Conservation (phyloP, 2,888 invertebrate species). For the Malthinus flaveolus region DNA sequence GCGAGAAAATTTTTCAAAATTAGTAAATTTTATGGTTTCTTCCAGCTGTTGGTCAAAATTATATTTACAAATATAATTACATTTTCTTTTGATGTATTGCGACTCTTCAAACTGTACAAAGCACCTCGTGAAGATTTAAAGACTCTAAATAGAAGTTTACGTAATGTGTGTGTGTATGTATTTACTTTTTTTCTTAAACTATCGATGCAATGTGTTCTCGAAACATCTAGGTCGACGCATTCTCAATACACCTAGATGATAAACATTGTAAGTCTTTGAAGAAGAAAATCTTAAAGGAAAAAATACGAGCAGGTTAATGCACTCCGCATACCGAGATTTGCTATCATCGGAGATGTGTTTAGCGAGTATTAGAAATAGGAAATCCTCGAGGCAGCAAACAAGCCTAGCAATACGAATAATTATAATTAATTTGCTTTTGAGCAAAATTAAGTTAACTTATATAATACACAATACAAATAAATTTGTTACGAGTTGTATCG, state of each 20-base stretch:
- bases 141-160: slow-evolving; percentile 12
- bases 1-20: slow-evolving; percentile 9
- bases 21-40: slow-evolving; percentile 8
- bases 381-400: too few species aligned
- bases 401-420: neutral
- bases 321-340: slow-evolving; percentile 7
- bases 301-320: slow-evolving; percentile 13
- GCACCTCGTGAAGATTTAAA: slow-evolving; percentile 2
- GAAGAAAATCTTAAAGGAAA: slow-evolving; percentile 6
- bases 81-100: slow-evolving; percentile 11
- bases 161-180: slow-evolving; percentile 3
- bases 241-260: slow-evolving; percentile 10
- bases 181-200: slow-evolving; percentile 13
- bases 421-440: neutral
- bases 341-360: neutral
- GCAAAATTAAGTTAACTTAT: neutral
- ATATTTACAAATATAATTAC: slow-evolving; percentile 11
- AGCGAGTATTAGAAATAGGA: too few species aligned
- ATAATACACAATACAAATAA: neutral
- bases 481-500: too few species aligned
- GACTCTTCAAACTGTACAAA: slow-evolving; percentile 7
- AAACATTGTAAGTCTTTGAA: slow-evolving; percentile 1
- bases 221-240: slow-evolving; percentile 14
- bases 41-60: slow-evolving; percentile 12
- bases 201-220: slow-evolving; percentile 15